Conservation (phyloP, 2,113 vertebrate species). For the Entomyzon cyanotis region DNA sequence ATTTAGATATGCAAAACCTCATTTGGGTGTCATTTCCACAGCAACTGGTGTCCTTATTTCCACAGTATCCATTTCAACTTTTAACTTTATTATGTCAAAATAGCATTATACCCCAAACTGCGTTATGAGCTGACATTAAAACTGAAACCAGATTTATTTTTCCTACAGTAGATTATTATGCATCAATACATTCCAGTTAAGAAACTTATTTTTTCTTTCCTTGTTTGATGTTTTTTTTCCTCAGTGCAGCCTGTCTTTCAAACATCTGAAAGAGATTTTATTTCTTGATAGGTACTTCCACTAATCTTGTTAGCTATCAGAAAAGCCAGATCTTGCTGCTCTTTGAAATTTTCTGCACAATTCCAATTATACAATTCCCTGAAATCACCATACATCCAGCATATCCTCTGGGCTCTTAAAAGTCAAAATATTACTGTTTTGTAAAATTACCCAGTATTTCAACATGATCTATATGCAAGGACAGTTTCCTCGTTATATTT, state of each 20-base stretch:
- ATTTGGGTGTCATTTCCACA: neutral
- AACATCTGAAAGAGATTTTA: neutral
- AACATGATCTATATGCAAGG: neutral
- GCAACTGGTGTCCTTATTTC: neutral
- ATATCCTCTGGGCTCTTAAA: neutral
- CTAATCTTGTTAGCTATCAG: neutral
- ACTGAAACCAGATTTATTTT: neutral
- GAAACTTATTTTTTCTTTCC: neutral
- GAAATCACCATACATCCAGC: neutral
- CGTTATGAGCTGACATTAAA: neutral
- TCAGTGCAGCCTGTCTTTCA: neutral
- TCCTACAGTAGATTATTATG: neutral
- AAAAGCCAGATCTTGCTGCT: neutral
- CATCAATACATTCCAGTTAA: neutral
- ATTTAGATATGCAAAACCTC: neutral
- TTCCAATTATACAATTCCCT: neutral
- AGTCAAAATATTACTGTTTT: neutral
- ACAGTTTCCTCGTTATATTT: neutral
- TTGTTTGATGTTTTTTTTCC: neutral
- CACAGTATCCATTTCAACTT: neutral
- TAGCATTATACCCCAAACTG: neutral
- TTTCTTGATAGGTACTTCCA: neutral
- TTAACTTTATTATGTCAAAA: neutral
- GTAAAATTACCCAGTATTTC: neutral
- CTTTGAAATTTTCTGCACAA: neutral